Evolutionary conservation across 2,113 vertebrate genomes (phyloP), one percentile per base, ranked within the genome.

Genomic region (Myxocyprinus asiaticus): DNA sequence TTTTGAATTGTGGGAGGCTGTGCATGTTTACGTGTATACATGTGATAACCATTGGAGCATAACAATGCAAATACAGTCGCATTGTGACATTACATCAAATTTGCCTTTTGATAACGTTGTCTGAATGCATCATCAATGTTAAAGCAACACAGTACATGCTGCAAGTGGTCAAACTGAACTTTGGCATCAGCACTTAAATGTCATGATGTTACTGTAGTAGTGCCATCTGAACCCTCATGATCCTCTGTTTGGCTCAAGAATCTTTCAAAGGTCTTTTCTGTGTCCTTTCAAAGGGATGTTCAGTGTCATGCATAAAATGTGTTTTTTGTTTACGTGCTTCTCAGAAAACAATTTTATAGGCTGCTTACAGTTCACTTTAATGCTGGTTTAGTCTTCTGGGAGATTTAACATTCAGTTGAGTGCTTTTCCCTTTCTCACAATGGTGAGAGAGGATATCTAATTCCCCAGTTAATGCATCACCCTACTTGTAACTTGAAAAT

Each of bases 131-230:
- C 62, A 69, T 55, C 15, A 69, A 45, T 82, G 22, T 33, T 33
- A 33, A 33, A 33, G 22, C 22, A 33, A 33, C 22, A 33, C 22
- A 33, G 22, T 33, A 3, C 22, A 33, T 33, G 22, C 22, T 33
- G 42, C 6, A 67, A 63, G 45, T 68, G 10, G 65, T 48, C 65
- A 6, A 33, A 56, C 44, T 71, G 44, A 47, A 33, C 4, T 43
- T 7, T 12, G 44, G 68, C 48, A 0, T 55, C 11, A 73, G 53
- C 6, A 75, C 8, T 44, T 68, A 76, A 81, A 68, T 67, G 5
- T 6, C 43, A 58, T 58, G 3, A 72, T 45, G 44, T 59, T 4
- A 58, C 53, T 17, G 55, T 59, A 45, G 43, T 47, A 17, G 17
- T 47, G 55, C 10, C 70, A 47, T 59, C 9, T 7, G 14, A n/a